Evolutionary conservation across 2,888 invertebrate genomes (phyloP), one percentile per base, ranked within the genome.

Genomic region (Drosophila antonietae): DNA sequence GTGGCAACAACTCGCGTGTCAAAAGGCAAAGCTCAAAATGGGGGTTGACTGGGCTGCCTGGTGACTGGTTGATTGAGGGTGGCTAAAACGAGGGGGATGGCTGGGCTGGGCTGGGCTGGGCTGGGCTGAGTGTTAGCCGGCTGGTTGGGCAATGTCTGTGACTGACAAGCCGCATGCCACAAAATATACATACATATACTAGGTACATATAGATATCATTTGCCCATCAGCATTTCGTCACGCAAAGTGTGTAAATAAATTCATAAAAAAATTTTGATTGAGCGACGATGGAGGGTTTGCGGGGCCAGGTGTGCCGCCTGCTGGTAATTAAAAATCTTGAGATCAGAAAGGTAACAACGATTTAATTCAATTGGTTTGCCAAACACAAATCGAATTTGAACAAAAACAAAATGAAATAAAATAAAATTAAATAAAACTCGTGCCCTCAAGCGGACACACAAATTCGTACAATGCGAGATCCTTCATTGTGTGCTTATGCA

Each of bases 121-220:
- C n/a, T 28, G 28, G 14, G 31, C 31, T 37, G 43, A 37, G 33
- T 20, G 46, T 28, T 43, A 9, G 47, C 15, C 31, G 71, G 49
- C 15, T 47, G 63, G 37, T 47, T 39, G 28, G 67, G 80, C 81
- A 87, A 90, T 90, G 91, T 92, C 93, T 93, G 93, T 89, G 91
- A 91, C 90, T 93, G 93, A 93, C 93, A 92, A 90, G 86, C 88
- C 90, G 89, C 90, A 91, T 44, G 33, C 91, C 91, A 91, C 91
- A 90, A 91, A 91, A 89, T 49, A 43, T 15, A 43, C 15, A 37
- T 15, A 23, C 15, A 33, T 33, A 12, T 12, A 44, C 28, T 23
- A 14, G 8, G 28, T 9, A 4, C 15, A 46, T 8, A 23, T 31
- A 28, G 9, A 52, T 52, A 91, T 92, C 91, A 91, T 92, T 92